Conservation (phyloP, 2,888 invertebrate species). For the Cheilosia vernalis region DNA sequence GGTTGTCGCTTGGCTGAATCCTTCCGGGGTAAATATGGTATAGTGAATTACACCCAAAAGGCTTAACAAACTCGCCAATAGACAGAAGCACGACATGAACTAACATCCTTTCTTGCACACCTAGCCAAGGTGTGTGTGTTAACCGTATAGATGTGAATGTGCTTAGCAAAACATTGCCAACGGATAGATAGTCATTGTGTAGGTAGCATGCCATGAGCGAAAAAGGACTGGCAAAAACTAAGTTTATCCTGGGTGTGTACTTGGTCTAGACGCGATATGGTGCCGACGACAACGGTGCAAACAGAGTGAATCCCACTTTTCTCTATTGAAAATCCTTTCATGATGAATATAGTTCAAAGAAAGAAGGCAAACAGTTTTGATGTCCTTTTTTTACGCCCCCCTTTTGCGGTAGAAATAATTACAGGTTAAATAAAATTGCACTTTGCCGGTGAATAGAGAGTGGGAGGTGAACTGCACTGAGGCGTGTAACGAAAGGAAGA, state of each 20-base stretch:
- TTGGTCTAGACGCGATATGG: constrained; percentile 62
- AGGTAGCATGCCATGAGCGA: not conserved
- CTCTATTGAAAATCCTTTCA: constrained; percentile 50
- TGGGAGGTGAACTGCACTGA: constrained; percentile 7
- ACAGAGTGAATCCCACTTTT: constrained; percentile 15
- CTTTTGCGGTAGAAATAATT: constrained; percentile 55
- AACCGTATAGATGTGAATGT: not conserved
- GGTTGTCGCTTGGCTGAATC: constrained; percentile 62
- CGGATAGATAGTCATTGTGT: constrained; percentile 18
- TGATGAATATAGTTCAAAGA: constrained; percentile 42
- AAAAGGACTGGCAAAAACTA: constrained; percentile 55
- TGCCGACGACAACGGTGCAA: constrained; percentile 37
- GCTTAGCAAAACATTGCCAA: constrained; percentile 36
- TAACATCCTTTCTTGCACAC: constrained; percentile 63
- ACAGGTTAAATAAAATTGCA: constrained; percentile 72
- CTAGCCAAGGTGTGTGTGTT: constrained; percentile 22
- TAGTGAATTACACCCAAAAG: constrained; percentile 63
- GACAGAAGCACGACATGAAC: constrained; percentile 54
- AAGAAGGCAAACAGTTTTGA: constrained; percentile 48
- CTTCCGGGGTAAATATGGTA: constrained; percentile 16
- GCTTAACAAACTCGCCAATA: constrained; percentile 51
- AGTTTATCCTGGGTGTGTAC: constrained; percentile 47
- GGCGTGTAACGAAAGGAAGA: constrained; percentile 4
- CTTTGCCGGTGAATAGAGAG: constrained; percentile 60
- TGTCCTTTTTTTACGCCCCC: constrained; percentile 42